Evolutionary conservation across 1,140 invertebrate genomes (phyloP), one percentile per base, ranked within the genome.

Genomic region (Ectropis grisescens): DNA sequence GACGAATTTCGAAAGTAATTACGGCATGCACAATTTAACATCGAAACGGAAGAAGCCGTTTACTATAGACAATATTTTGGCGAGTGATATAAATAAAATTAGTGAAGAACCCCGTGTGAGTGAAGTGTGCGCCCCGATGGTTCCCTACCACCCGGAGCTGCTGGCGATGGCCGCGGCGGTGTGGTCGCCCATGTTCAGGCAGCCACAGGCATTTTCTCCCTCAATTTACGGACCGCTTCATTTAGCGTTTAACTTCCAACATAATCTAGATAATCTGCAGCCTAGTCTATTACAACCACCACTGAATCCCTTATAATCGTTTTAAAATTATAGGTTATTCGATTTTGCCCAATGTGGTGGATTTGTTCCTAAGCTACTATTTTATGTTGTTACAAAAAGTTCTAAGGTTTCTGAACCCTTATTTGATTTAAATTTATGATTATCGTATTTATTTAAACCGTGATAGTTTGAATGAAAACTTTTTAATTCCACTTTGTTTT

Each of bases 41-140:
- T 19, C 16, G 15, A 55, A 49, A 37, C 28, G 33, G 8, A 58
- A 49, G 25, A 61, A 50, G 13, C 41, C 51, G 5, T 61, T 61
- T 36, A 52, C 55, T 9, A 61, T 58, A 28, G 58, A 61, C 41
- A 61, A 46, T 56, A 50, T 61, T 32, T 44, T 61, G 37, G 41
- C 36, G 19, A 49, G 46, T 52, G 51, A 46, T 33, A 33, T 46
- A 22, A 40, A 44, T 10, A 33, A 45, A 29, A 8, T 29, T 2
- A 41, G 24, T 42, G 40, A 38, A 10, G 37, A 41, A 12, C 37
- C 16, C 12, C 5, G 1, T 11, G 30, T n/a, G 4, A 40, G 22
- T 19, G 34, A 9, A 9, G 31, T 19, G 16, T 19, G 16, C 16
- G 16, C 40, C 5, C 29, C 31, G 11, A 27, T 23, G 30, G 11